Evolutionary conservation across 1,140 invertebrate species (phyloP).

Genomic region (Chironomus striatipennis): DNA sequence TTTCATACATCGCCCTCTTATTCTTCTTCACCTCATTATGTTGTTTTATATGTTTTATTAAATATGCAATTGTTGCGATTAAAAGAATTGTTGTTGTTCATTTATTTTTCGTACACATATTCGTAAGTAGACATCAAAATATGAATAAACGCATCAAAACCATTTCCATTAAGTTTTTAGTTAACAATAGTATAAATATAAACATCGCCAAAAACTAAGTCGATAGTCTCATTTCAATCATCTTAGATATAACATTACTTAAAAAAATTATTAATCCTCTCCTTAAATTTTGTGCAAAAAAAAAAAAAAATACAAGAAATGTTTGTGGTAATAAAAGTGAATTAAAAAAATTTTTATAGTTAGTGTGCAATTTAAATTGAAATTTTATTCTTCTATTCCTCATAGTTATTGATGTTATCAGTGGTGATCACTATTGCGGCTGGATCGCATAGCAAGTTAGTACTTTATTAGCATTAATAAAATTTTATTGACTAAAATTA

Average conservation of each 20-base stretch:
- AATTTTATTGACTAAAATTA: no score
- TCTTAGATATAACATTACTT: constrained; percentile 11
- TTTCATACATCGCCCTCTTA: no score
- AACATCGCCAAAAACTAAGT: neutral
- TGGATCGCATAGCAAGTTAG: constrained; percentile 7
- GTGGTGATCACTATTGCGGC: neutral
- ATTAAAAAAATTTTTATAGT: neutral
- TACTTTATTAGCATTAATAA: no score
- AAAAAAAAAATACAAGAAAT: neutral
- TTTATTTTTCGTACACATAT: no score
- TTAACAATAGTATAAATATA: constrained; percentile 14
- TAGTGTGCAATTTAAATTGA: neutral
- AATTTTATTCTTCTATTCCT: neutral
- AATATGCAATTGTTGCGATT: no score
- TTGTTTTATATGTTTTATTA: no score
- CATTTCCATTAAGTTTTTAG: neutral
- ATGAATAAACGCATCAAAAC: neutral
- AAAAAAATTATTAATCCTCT: neutral
- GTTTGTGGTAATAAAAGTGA: neutral
- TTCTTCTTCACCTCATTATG: no score
- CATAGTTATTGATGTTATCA: neutral
- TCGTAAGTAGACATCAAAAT: no score
- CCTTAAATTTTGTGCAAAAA: neutral
- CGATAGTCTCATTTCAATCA: constrained; percentile 17
- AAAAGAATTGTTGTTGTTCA: no score